A percentile compares a stretch with the other conserved stretches of the same genome.
These are phyloP conservation scores for Galleria mellonella DNA, from an alignment of 1,140 invertebrate genomes.

Conservation along the genomic window DNA sequence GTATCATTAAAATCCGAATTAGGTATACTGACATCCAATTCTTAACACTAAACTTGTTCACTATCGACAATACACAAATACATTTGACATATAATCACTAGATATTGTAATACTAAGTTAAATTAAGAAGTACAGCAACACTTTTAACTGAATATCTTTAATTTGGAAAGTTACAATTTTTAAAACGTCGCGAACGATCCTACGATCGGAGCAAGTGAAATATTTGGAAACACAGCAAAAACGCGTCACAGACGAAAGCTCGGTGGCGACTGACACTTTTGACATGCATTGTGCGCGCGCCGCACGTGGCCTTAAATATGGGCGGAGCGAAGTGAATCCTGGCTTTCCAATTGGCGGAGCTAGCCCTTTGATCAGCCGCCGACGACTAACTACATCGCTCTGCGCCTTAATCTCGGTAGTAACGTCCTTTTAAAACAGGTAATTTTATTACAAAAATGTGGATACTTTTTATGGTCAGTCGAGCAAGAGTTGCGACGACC, in stretches of 20 bases:
- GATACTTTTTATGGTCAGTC: conserved; percentile 54
- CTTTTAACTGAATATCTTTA: not conserved
- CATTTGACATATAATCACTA: too few relatives aligned
- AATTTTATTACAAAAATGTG: conserved; percentile 69
- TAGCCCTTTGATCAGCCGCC: conserved; percentile 61
- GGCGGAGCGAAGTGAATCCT: conserved; percentile 35
- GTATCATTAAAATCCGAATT: conserved; percentile 17
- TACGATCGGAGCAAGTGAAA: conserved; percentile 18
- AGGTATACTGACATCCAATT: conserved; percentile 17
- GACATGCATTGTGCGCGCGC: conserved; percentile 47
- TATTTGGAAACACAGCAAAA: conserved; percentile 3
- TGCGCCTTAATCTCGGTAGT: conserved; percentile 70
- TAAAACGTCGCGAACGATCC: conserved; percentile 3
- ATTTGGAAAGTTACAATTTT: conserved; percentile 12
- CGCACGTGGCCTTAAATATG: conserved; percentile 53
- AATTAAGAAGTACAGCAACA: too few relatives aligned
- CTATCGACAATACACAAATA: too few relatives aligned
- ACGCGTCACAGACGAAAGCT: conserved; percentile 15
- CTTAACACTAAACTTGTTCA: conserved; percentile 7
- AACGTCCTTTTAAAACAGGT: conserved; percentile 72
- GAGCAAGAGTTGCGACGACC: conserved; percentile 28
- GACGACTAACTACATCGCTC: conserved; percentile 67
- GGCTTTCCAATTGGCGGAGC: conserved; percentile 35
- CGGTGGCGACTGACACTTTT: conserved; percentile 43
- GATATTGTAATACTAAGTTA: too few relatives aligned